A percentile compares a stretch with the other conserved stretches of the same genome.
These are phyloP conservation scores for Dryas iulia DNA, from an alignment of 1,140 invertebrate species.

Conservation along the genomic window DNA sequence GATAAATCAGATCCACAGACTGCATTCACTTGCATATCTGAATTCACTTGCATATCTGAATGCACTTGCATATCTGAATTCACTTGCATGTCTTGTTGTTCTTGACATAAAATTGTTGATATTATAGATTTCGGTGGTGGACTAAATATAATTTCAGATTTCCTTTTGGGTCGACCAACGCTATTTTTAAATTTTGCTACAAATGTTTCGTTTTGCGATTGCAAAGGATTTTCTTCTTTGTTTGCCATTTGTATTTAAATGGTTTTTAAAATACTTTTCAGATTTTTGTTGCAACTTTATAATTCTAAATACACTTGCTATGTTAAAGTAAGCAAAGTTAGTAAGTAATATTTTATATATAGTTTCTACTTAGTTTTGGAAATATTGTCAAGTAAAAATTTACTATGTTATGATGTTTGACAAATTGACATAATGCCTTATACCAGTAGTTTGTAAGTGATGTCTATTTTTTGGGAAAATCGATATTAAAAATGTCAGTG, in stretches of 20 bases:
- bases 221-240: constrained; percentile 39
- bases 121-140: constrained; percentile 56
- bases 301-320: not conserved
- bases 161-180: constrained; percentile 50
- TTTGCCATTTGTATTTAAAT: not conserved
- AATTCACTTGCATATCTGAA: not conserved
- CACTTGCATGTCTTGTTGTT: not conserved
- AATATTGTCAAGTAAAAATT: too few species aligned
- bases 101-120: constrained; percentile 43
- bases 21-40: too few species aligned
- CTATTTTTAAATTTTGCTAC: constrained; percentile 34
- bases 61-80: too few species aligned
- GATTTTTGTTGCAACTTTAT: not conserved
- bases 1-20: not conserved
- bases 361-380: too few species aligned
- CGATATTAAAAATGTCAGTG: too few species aligned
- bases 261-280: not conserved
- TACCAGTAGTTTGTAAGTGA: too few species aligned
- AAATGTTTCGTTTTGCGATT: constrained; percentile 9
- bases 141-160: constrained; percentile 50
- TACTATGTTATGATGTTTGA: too few species aligned
- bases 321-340: not conserved
- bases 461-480: too few species aligned
- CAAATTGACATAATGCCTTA: too few species aligned
- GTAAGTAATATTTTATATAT: too few species aligned